phyloP scores from a whole-genome alignment of 2,888 invertebrate species.

The Cynaeus angustus region DNA sequence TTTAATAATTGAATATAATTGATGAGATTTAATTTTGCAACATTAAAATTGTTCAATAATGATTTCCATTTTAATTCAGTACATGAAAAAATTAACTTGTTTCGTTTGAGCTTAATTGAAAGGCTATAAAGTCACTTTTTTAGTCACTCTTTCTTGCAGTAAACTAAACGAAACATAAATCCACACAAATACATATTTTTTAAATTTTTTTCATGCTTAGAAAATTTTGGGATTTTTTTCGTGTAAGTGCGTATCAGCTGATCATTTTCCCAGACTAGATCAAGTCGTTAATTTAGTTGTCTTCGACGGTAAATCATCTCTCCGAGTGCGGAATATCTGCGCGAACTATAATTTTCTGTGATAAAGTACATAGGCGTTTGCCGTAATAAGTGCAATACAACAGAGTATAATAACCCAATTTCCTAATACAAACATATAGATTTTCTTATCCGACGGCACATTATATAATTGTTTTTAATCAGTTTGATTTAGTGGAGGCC shows the following conservation, averaged over 20 bases:
- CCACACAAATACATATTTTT: too few species aligned
- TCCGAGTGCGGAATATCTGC: slow-evolving; percentile 30
- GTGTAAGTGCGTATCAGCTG: slow-evolving; percentile 23
- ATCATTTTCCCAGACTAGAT: slow-evolving; percentile 29
- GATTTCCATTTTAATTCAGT: too few species aligned
- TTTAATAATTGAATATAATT: too few species aligned
- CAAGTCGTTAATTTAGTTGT: slow-evolving; percentile 40
- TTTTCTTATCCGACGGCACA: slow-evolving; percentile 38
- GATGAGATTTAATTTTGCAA: too few species aligned
- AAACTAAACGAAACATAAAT: too few species aligned
- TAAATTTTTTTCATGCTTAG: neutral
- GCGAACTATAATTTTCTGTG: slow-evolving; percentile 39
- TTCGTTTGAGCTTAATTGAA: too few species aligned
- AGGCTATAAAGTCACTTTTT: too few species aligned
- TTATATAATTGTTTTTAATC: slow-evolving; percentile 47
- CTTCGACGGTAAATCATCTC: slow-evolving; percentile 42
- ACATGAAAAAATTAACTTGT: too few species aligned
- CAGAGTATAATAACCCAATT: slow-evolving; percentile 41
- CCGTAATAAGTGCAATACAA: slow-evolving; percentile 40
- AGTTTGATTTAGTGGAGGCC: slow-evolving; percentile 41
- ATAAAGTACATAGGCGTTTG: slow-evolving; percentile 40
- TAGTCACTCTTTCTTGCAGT: too few species aligned
- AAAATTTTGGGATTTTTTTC: slow-evolving; percentile 9
- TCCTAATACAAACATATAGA: slow-evolving; percentile 45
- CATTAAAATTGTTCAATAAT: too few species aligned